Evolutionary conservation across 2,888 invertebrate genomes (phyloP).

Genomic region (Andrena marginata): DNA sequence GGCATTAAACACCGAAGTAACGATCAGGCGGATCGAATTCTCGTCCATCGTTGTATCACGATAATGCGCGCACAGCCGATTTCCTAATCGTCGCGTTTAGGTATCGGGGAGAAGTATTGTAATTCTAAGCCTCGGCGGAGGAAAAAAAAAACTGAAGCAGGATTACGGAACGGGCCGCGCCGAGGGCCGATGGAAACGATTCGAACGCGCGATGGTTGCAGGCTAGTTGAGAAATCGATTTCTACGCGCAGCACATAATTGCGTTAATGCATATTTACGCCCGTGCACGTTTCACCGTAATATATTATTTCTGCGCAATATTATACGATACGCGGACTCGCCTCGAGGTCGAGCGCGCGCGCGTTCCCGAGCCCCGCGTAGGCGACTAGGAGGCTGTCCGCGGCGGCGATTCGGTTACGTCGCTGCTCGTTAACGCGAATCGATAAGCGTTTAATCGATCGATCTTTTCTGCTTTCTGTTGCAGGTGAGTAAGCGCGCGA

Average conservation of each 20-base stretch:
- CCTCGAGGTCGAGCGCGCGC: slow-evolving; percentile 53
- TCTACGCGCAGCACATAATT: slow-evolving; percentile 51
- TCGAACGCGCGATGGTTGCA: slow-evolving; percentile 30
- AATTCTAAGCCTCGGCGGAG: neutral
- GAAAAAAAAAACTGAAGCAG: slow-evolving; percentile 1
- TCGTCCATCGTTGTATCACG: neutral
- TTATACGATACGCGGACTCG: slow-evolving; percentile 44
- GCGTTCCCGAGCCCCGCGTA: slow-evolving; percentile 43
- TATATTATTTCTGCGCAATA: slow-evolving; percentile 75
- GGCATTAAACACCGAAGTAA: too few relatives aligned
- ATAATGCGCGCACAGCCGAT: neutral
- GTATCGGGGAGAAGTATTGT: neutral
- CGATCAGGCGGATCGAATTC: neutral
- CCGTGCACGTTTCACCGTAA: slow-evolving; percentile 68
- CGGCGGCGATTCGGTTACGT: neutral
- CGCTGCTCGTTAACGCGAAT: slow-evolving; percentile 17
- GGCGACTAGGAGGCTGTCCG: slow-evolving; percentile 36
- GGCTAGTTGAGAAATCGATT: slow-evolving; percentile 51
- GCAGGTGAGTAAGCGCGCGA: slow-evolving; percentile 67
- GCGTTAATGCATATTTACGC: slow-evolving; percentile 72
- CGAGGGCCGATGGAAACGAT: slow-evolving; percentile 34
- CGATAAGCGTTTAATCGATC: slow-evolving; percentile 60
- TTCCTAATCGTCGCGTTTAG: neutral
- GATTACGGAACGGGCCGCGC: slow-evolving; percentile 18
- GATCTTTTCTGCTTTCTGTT: slow-evolving; percentile 67